Conservation (phyloP, 2,113 vertebrate species). For the Quiscalus mexicanus region DNA sequence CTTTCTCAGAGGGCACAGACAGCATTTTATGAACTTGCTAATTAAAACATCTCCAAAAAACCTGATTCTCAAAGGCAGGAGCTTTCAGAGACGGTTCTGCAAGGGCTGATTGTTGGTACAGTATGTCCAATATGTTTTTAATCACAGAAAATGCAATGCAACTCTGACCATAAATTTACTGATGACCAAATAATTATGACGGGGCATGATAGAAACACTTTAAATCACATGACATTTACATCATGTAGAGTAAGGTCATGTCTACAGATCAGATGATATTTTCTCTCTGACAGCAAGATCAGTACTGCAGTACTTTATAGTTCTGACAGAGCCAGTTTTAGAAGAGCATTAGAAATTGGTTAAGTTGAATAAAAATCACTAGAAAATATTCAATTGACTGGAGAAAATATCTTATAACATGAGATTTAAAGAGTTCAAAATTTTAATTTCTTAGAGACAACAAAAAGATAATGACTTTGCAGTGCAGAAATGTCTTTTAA, state of each 20-base stretch:
- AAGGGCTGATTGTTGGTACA: not conserved
- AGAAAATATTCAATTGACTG: not conserved
- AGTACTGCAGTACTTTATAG: not conserved
- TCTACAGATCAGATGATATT: not conserved
- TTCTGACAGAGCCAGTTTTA: not conserved
- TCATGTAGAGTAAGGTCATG: not conserved
- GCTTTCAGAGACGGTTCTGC: not conserved
- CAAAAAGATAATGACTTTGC: not conserved
- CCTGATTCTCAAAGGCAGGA: not conserved
- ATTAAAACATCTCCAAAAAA: not conserved
- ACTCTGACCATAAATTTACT: not conserved
- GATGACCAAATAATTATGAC: not conserved
- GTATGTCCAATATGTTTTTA: not conserved
- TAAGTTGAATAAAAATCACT: not conserved
- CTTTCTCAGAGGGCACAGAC: not conserved
- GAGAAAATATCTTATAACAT: not conserved
- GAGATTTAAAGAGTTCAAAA: not conserved
- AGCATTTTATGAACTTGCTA: not conserved
- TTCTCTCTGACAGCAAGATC: not conserved
- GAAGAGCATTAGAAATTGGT: not conserved
- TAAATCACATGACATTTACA: not conserved
- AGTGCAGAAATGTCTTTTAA: not conserved
- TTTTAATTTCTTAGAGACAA: not conserved
- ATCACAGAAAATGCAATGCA: not conserved
- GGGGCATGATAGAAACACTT: not conserved